Percentiles rank a stretch among this genome's conserved stretches.
Conservation (phyloP, 2,797 vertebrate genomes). For the Cyprinella venusta region DNA sequence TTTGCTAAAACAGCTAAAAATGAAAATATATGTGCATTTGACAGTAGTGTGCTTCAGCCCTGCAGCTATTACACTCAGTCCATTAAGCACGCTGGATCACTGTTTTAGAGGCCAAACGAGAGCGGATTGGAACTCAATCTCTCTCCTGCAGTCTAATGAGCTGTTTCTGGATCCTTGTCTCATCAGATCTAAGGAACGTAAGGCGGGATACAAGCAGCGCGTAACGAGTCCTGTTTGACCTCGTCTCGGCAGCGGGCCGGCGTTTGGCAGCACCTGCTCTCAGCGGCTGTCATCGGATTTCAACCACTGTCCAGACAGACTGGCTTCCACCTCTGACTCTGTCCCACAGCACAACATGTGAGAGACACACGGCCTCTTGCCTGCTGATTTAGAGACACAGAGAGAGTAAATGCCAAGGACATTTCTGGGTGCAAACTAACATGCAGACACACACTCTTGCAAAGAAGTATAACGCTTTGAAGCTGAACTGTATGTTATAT, state of each 20-base stretch:
- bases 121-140: conserved; percentile 10
- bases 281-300: conserved; percentile 53
- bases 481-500: background rate
- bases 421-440: conserved; percentile 27
- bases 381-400: conserved; percentile 27
- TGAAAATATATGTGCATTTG: conserved; percentile 42
- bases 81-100: conserved; percentile 43
- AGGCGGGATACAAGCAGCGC: conserved; percentile 44
- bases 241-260: conserved; percentile 41
- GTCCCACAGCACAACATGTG: conserved; percentile 34
- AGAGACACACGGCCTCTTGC: conserved; percentile 20
- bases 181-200: conserved; percentile 39
- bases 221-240: conserved; percentile 60
- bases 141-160: conserved; percentile 48
- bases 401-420: conserved; percentile 30
- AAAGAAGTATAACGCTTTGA: background rate
- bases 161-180: conserved; percentile 30
- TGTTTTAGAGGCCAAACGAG: conserved; percentile 37
- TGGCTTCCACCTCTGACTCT: conserved; percentile 43
- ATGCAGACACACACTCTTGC: conserved; percentile 12
- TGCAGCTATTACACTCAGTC: conserved; percentile 31
- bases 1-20: conserved; percentile 33
- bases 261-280: conserved; percentile 57
- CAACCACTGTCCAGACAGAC: conserved; percentile 51
- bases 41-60: conserved; percentile 48